Evolutionary conservation across 2,797 vertebrate genomes (phyloP).

Genomic region (Pagetopsis macropterus): DNA sequence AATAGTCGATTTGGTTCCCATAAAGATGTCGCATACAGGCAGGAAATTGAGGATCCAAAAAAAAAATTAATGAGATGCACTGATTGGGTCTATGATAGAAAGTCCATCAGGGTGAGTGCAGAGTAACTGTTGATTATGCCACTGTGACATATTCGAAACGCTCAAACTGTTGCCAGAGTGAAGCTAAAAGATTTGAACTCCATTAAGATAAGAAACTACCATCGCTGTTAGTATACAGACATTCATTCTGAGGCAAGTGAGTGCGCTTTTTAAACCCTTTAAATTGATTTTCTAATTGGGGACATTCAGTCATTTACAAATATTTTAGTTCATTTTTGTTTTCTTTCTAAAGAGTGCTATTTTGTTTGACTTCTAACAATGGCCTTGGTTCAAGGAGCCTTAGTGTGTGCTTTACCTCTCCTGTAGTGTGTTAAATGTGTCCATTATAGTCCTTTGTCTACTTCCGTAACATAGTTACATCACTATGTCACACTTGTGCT

Average conservation of each 20-base stretch:
- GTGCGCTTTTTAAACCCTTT: not conserved
- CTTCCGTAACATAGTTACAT: too few species aligned
- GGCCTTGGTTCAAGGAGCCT: too few species aligned
- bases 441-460: too few species aligned
- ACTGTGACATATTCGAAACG: constrained; percentile 47
- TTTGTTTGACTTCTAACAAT: not conserved
- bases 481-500: too few species aligned
- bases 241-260: constrained; percentile 17
- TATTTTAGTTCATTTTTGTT: too few species aligned
- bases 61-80: constrained; percentile 70
- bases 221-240: not conserved
- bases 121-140: constrained; percentile 57
- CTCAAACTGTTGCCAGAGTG: constrained; percentile 20
- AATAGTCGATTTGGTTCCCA: constrained; percentile 80
- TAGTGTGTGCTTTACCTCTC: too few species aligned
- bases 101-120: constrained; percentile 57
- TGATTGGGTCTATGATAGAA: constrained; percentile 71
- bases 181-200: constrained; percentile 21
- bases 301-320: not conserved
- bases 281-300: not conserved
- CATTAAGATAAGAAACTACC: constrained; percentile 25
- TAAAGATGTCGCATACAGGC: constrained; percentile 71
- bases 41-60: constrained; percentile 74
- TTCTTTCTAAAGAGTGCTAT: not conserved
- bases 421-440: too few species aligned